These are phyloP conservation scores for Pollicipes pollicipes DNA, from an alignment of 1,140 invertebrate species.

Conservation along the genomic window DNA sequence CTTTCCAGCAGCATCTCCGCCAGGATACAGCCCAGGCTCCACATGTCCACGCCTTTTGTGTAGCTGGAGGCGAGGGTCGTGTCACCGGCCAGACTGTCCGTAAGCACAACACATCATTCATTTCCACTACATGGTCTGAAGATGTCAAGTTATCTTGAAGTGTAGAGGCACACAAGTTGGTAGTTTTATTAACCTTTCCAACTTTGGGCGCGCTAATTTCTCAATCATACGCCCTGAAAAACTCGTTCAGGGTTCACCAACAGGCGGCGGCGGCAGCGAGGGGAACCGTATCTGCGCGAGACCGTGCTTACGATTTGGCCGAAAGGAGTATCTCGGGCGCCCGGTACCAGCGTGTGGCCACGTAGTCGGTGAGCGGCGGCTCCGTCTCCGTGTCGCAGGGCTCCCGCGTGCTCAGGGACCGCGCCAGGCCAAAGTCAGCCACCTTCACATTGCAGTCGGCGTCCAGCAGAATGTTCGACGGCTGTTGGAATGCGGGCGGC, in stretches of 20 bases:
- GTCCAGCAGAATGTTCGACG: constrained; percentile 57
- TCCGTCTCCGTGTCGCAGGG: constrained; percentile 37
- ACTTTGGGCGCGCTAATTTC: no score
- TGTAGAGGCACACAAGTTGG: no score
- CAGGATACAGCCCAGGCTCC: constrained; percentile 90
- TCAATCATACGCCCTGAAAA: no score
- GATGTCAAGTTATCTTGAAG: no score
- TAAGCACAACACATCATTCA: no score
- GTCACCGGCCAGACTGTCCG: no score
- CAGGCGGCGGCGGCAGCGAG: no score
- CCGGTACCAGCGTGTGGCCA: constrained; percentile 94
- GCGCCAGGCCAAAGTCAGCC: constrained; percentile 86
- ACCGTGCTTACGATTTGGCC: constrained; percentile 42
- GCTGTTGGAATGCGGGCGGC: constrained; percentile 32
- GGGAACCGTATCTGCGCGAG: no score
- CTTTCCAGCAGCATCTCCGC: constrained; percentile 80
- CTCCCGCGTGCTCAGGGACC: constrained; percentile 50
- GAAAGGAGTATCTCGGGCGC: constrained; percentile 89
- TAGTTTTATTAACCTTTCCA: no score
- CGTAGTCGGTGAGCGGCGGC: constrained; percentile 74
- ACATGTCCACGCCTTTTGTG: constrained; percentile 94
- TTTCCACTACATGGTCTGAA: no score
- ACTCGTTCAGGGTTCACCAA: no score
- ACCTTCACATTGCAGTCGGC: constrained; percentile 53
- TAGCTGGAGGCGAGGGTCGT: constrained; percentile 61